phyloP scores from a whole-genome alignment of 2,888 invertebrate genomes.

The Nycteola revayana region DNA sequence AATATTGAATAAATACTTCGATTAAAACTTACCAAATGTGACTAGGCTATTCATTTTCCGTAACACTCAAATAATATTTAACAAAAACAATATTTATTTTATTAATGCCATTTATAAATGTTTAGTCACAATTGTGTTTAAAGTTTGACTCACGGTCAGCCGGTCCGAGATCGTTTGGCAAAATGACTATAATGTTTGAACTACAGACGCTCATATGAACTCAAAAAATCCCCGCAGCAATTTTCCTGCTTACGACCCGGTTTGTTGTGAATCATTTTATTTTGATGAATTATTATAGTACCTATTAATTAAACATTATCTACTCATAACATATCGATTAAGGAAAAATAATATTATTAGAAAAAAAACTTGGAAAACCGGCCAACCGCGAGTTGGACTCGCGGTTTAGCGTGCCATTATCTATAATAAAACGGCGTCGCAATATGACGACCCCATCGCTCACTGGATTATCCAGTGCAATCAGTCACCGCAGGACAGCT shows the following conservation, averaged over 20 bases:
- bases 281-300: conserved; percentile 9
- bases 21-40: conserved; percentile 24
- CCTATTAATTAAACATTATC: too few species aligned
- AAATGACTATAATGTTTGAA: conserved; percentile 19
- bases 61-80: conserved; percentile 3
- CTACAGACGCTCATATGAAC: conserved; percentile 11
- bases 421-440: too few species aligned
- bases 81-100: conserved; percentile 2
- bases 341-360: conserved; percentile 3
- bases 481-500: too few species aligned
- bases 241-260: conserved; percentile 25
- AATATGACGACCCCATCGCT: too few species aligned
- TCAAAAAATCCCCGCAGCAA: conserved; percentile 21
- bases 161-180: conserved; percentile 17
- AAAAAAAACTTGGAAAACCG: too few species aligned
- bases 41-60: conserved; percentile 16
- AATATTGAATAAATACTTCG: too few species aligned
- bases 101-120: neutral
- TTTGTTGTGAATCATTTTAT: conserved; percentile 17
- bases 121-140: too few species aligned
- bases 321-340: conserved; percentile 4
- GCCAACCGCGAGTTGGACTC: too few species aligned
- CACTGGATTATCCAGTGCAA: too few species aligned
- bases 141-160: conserved; percentile 21
- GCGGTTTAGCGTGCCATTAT: too few species aligned